Conservation (phyloP, 2,797 vertebrate species). For the Nasua narica region DNA sequence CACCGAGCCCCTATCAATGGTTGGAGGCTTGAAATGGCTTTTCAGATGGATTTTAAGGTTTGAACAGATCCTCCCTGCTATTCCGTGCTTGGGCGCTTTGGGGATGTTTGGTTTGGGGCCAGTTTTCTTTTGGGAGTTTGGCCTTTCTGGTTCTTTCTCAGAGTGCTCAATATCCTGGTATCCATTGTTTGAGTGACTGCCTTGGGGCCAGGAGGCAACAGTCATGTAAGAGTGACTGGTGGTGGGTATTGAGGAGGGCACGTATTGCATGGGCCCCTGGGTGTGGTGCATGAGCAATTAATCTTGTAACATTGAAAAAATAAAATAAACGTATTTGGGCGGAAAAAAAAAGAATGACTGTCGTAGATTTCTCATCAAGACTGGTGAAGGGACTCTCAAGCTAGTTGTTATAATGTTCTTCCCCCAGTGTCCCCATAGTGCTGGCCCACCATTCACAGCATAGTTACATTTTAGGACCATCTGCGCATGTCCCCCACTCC, state of each 20-base stretch:
- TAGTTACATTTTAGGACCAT: background rate
- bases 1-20: background rate
- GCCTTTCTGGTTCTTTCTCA: background rate
- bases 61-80: background rate
- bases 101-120: background rate
- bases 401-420: background rate
- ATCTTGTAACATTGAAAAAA: too few relatives aligned
- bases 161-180: background rate
- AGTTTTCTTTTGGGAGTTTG: background rate
- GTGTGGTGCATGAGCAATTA: too few relatives aligned
- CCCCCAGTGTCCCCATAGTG: background rate
- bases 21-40: background rate
- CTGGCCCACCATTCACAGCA: background rate
- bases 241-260: too few relatives aligned
- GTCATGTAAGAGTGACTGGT: background rate
- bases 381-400: background rate
- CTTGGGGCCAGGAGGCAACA: background rate
- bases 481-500: too few relatives aligned
- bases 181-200: background rate
- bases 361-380: background rate
- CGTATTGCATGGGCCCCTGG: too few relatives aligned
- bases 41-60: background rate
- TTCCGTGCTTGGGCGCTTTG: background rate
- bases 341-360: background rate
- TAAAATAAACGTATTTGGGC: too few relatives aligned